phyloP scores from a whole-genome alignment of 30 jellyfish, hydroid and myxozoan species.

The Aurelia aurita complex sp. Pacific region DNA sequence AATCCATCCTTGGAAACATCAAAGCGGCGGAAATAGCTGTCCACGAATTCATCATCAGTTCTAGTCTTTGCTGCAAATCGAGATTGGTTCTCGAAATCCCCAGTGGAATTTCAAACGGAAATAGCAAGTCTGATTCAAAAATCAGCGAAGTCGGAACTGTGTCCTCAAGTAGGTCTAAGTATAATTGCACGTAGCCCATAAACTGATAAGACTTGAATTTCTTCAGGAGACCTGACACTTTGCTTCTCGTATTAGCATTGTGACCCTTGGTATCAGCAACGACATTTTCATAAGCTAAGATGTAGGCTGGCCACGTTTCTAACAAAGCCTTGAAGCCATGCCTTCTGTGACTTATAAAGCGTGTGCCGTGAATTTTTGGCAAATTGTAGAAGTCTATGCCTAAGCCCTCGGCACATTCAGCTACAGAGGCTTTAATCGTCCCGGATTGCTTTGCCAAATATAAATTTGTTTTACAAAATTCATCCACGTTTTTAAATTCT shows the following conservation, averaged over 20 bases:
- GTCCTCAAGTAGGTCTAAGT: slow-evolving; percentile 53
- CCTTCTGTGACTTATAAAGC: slow-evolving; percentile 48
- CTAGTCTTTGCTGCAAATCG: slow-evolving; percentile 18
- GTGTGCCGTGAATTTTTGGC: slow-evolving; percentile 47
- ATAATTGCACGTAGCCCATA: slow-evolving; percentile 25
- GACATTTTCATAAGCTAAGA: slow-evolving; percentile 47
- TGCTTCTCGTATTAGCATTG: slow-evolving; percentile 44
- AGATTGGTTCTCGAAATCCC: slow-evolving; percentile 16
- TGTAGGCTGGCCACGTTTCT: slow-evolving; percentile 63
- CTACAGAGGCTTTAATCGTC: slow-evolving; percentile 19
- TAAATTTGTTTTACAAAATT: slow-evolving; percentile 43
- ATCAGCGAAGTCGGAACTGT: slow-evolving; percentile 36
- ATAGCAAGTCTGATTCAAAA: slow-evolving; percentile 47
- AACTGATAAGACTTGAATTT: slow-evolving; percentile 49
- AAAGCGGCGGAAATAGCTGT: slow-evolving; percentile 6
- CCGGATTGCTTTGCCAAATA: slow-evolving; percentile 18
- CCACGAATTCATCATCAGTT: slow-evolving; percentile 3
- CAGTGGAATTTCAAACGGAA: slow-evolving; percentile 38
- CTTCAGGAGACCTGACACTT: slow-evolving; percentile 41
- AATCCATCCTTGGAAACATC: slow-evolving; percentile 15
- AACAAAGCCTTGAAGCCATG: slow-evolving; percentile 48
- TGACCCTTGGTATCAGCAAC: slow-evolving; percentile 40
- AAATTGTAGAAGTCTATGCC: slow-evolving; percentile 31
- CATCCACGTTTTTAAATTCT: slow-evolving; percentile 24
- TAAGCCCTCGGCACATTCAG: slow-evolving; percentile 42